These are phyloP conservation scores for Argyrosomus regius DNA, from an alignment of 2,797 vertebrate genomes.

Conservation along the genomic window DNA sequence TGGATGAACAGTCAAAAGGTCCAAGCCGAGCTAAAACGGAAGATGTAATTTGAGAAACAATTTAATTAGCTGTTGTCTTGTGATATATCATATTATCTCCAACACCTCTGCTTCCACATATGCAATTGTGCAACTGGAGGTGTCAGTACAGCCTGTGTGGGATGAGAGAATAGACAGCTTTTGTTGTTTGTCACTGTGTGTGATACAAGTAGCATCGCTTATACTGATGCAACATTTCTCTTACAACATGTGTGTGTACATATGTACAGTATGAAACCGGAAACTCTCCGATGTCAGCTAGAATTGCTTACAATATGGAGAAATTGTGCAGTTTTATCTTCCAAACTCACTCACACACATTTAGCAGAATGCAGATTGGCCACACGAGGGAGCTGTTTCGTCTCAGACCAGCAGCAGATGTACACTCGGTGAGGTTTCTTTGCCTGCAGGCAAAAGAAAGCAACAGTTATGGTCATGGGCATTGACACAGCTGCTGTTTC, in stretches of 20 bases:
- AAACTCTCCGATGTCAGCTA: neutral
- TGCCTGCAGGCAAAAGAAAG: neutral
- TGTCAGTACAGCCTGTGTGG: neutral
- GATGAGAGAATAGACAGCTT: neutral
- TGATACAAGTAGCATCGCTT: neutral
- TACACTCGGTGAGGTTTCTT: too few species aligned
- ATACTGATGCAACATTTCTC: neutral
- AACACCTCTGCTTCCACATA: neutral
- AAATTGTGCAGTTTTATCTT: too few species aligned
- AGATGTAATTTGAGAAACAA: neutral
- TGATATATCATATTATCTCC: neutral
- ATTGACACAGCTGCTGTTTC: neutral
- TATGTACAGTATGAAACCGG: neutral
- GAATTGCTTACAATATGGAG: neutral
- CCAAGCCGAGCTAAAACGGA: neutral
- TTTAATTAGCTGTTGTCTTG: conserved; percentile 2
- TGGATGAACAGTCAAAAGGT: neutral
- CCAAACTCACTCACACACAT: neutral
- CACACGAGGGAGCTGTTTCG: neutral
- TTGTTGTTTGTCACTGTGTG: neutral
- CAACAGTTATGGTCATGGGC: neutral
- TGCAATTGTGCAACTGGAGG: neutral
- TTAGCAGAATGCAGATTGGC: neutral
- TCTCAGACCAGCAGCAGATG: neutral
- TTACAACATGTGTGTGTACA: neutral